These are phyloP conservation scores for Chymomyza costata DNA, from an alignment of 1,140 invertebrate genomes.

Conservation along the genomic window DNA sequence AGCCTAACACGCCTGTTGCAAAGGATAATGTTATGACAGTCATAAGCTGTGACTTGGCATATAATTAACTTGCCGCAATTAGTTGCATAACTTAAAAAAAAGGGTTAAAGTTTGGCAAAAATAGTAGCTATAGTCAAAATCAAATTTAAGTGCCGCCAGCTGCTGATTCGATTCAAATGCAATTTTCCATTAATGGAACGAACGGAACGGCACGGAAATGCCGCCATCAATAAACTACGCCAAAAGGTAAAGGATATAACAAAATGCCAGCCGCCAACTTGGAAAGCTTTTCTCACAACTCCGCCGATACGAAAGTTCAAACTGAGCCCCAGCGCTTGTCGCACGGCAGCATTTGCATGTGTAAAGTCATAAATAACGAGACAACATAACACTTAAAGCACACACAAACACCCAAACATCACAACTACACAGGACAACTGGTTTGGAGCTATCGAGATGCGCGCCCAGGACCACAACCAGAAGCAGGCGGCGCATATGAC, in stretches of 20 bases:
- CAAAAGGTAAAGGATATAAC: constrained; percentile 52
- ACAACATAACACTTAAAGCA: constrained; percentile 69
- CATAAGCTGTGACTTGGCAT: constrained; percentile 19
- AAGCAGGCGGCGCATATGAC: constrained; percentile 33
- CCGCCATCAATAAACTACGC: constrained; percentile 67
- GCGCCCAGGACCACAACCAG: no score
- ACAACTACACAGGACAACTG: constrained; percentile 6
- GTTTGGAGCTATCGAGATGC: constrained; percentile 63
- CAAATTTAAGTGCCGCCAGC: constrained; percentile 43
- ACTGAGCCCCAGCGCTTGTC: constrained; percentile 64
- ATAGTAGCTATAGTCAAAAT: constrained; percentile 28
- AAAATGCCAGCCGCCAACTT: neutral
- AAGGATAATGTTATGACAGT: constrained; percentile 40
- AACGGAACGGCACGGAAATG: constrained; percentile 18
- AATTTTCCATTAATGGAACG: constrained; percentile 57
- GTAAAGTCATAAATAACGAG: constrained; percentile 73
- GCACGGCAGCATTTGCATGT: constrained; percentile 64
- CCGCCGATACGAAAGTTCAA: no score
- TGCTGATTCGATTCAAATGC: constrained; percentile 67
- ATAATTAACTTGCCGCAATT: constrained; percentile 60
- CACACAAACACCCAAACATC: constrained; percentile 26
- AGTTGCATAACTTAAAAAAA: constrained; percentile 13
- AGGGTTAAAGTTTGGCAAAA: neutral
- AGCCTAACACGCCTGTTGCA: no score
- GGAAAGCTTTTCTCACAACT: neutral